These are phyloP conservation scores for Bemisia tabaci DNA, from an alignment of 1,140 invertebrate species.

Conservation along the genomic window DNA sequence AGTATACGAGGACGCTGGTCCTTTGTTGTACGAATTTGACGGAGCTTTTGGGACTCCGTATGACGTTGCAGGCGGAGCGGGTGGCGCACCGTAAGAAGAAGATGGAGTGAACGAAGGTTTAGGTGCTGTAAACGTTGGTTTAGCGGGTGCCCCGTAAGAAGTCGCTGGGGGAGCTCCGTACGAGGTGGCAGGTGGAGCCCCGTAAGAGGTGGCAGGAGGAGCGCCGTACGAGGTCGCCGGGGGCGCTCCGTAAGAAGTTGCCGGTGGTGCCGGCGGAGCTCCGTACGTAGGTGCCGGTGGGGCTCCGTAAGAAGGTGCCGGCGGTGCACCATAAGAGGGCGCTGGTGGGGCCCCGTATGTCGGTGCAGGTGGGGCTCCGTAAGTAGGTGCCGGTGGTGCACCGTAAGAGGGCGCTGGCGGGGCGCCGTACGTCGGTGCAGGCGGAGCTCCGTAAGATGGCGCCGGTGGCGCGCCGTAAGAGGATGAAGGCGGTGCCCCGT, in stretches of 20 bases:
- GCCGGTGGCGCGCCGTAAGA: conserved; percentile 16
- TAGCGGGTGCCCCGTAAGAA: conserved; percentile 22
- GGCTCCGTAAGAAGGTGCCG: conserved; percentile 26
- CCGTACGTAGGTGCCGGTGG: conserved; percentile 27
- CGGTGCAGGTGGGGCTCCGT: conserved; percentile 12
- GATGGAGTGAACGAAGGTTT: conserved; percentile 26
- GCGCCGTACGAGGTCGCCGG: conserved; percentile 12
- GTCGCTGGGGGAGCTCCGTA: conserved; percentile 31
- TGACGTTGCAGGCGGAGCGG: conserved; percentile 22
- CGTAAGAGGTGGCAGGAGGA: conserved; percentile 15
- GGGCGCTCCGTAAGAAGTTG: conserved; percentile 15
- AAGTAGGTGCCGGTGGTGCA: conserved; percentile 15
- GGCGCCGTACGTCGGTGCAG: conserved; percentile 24
- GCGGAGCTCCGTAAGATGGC: conserved; percentile 29
- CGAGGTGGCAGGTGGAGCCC: conserved; percentile 12
- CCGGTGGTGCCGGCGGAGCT: conserved; percentile 16
- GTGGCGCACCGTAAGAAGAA: conserved; percentile 30
- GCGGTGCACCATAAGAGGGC: conserved; percentile 15
- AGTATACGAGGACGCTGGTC: conserved; percentile 20
- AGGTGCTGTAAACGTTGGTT: conserved; percentile 12
- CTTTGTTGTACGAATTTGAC: conserved; percentile 9
- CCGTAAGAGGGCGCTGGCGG: conserved; percentile 12
- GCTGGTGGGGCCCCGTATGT: conserved; percentile 15
- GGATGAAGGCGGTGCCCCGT: conserved; percentile 15
- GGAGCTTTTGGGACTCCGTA: conserved; percentile 6